Conservation (phyloP, 1,140 invertebrate genomes). For the Portunus trituberculatus region DNA sequence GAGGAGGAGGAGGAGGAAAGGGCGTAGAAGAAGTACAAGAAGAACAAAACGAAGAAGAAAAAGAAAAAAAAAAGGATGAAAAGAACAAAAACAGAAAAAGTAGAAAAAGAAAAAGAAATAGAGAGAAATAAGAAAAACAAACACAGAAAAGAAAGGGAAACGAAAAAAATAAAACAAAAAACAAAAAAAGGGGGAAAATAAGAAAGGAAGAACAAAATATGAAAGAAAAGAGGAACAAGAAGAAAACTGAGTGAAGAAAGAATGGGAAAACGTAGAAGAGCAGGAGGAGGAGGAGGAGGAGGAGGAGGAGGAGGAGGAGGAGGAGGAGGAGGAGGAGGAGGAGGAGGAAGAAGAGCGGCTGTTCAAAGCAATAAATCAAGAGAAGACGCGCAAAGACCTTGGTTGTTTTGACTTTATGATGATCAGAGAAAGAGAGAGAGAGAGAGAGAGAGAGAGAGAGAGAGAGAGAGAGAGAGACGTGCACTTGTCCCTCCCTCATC, state of each 20-base stretch:
- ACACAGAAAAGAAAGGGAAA: neutral
- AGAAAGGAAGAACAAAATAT: neutral
- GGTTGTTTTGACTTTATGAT: conserved; percentile 48
- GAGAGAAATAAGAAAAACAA: neutral
- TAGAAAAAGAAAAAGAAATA: neutral
- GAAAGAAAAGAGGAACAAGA: neutral
- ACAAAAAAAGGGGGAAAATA: neutral
- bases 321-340: neutral
- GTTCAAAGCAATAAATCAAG: conserved; percentile 49
- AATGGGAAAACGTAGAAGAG: neutral
- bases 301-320: neutral
- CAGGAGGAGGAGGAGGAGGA: too few relatives aligned
- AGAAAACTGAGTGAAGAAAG: too few relatives aligned
- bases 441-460: neutral
- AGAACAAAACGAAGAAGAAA: neutral
- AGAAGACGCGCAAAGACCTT: neutral
- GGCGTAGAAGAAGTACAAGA: neutral
- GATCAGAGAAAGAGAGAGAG: conserved; percentile 31
- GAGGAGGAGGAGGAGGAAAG: neutral
- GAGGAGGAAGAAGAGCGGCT: conserved; percentile 11
- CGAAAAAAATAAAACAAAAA: neutral
- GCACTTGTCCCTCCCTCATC: neutral
- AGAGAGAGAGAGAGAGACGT: conserved; percentile 9
- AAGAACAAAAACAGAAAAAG: neutral
- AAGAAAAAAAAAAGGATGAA: neutral